phyloP scores from a whole-genome alignment of 2,797 vertebrate genomes.

The Australoheros facetus region DNA sequence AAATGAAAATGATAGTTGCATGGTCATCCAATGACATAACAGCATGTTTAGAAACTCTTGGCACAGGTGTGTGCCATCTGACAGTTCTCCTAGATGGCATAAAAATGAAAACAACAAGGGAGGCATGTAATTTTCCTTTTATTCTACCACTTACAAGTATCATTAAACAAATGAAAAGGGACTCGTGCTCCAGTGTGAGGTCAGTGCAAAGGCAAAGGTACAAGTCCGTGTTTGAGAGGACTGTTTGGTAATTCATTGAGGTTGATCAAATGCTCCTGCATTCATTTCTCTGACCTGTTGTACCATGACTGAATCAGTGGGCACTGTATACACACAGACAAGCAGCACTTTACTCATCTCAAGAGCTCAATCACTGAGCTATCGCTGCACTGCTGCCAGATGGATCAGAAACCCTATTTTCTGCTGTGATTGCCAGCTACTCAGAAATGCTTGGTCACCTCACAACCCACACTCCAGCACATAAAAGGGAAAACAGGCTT shows the following conservation, averaged over 20 bases:
- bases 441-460: slow-evolving; percentile 26
- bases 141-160: neutral
- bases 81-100: slow-evolving; percentile 14
- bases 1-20: neutral
- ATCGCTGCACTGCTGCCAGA: slow-evolving; percentile 22
- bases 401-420: slow-evolving; percentile 57
- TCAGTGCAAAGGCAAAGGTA: slow-evolving; percentile 17
- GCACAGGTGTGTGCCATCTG: slow-evolving; percentile 24
- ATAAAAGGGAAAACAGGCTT: neutral
- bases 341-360: slow-evolving; percentile 35
- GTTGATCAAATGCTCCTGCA: slow-evolving; percentile 9
- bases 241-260: slow-evolving; percentile 16
- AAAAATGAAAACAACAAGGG: neutral
- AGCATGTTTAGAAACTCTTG: slow-evolving; percentile 9
- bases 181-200: neutral
- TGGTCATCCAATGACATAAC: slow-evolving; percentile 13
- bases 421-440: slow-evolving; percentile 32
- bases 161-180: slow-evolving; percentile 14
- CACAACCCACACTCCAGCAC: neutral
- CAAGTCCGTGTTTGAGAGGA: slow-evolving; percentile 4
- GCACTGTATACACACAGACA: slow-evolving; percentile 3
- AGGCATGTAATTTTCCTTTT: neutral
- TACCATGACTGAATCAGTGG: slow-evolving; percentile 18
- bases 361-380: slow-evolving; percentile 21
- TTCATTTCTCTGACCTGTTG: slow-evolving; percentile 20